Conservation (phyloP, 2,113 vertebrate genomes). For the Cyprinus carpio region DNA sequence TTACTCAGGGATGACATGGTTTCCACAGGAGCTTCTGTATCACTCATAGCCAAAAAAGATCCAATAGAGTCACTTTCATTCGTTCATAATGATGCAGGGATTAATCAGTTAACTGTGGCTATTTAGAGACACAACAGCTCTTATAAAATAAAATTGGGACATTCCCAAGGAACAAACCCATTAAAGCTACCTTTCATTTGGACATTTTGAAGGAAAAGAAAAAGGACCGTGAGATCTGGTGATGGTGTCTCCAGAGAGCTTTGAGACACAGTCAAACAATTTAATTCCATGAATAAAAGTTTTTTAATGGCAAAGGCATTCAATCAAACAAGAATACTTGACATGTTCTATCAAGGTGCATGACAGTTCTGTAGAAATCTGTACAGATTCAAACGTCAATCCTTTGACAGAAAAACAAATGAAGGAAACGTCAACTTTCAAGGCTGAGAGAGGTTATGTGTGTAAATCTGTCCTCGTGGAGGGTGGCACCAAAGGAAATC, state of each 20-base stretch:
- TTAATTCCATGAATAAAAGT: background rate
- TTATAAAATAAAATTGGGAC: background rate
- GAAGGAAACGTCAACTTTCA: background rate
- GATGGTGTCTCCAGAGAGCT: background rate
- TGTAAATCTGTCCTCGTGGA: background rate
- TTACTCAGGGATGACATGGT: background rate
- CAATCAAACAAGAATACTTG: background rate
- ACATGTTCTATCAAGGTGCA: background rate
- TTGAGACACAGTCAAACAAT: background rate
- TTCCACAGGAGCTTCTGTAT: background rate
- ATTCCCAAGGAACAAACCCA: background rate
- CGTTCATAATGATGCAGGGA: background rate
- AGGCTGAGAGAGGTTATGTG: background rate
- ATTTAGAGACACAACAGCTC: background rate
- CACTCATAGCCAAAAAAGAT: background rate
- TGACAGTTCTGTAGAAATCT: background rate
- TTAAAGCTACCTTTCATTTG: background rate
- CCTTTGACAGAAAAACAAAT: background rate
- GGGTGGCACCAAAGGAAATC: conserved; percentile 41
- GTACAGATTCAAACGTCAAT: background rate
- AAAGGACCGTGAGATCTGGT: background rate
- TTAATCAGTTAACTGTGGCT: background rate
- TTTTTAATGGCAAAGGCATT: background rate
- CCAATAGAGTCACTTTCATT: background rate
- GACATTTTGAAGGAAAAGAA: background rate